Evolutionary conservation across 2,797 vertebrate genomes (phyloP).

Genomic region (Spatula clypeata): DNA sequence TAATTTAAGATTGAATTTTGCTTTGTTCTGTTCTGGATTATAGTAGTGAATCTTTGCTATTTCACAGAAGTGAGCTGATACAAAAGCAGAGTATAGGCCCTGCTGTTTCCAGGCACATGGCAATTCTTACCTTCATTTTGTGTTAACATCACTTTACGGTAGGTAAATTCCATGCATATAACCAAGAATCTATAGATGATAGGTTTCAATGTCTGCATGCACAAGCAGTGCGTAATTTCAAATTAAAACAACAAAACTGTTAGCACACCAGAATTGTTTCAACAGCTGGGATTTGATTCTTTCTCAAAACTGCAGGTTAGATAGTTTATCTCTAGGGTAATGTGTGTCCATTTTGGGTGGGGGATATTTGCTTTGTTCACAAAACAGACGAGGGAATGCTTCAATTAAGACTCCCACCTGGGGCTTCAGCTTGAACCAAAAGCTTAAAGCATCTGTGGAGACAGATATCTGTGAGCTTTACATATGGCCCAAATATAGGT

Average conservation of each 20-base stretch:
- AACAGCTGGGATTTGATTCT: not conserved
- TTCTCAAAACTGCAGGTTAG: not conserved
- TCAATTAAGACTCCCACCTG: not conserved
- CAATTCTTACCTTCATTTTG: not conserved
- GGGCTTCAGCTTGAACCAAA: not conserved
- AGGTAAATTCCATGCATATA: not conserved
- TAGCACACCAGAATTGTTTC: not conserved
- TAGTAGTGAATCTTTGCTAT: not conserved
- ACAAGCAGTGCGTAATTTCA: not conserved
- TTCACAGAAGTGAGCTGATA: not conserved
- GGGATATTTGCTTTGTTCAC: not conserved
- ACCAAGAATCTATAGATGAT: not conserved
- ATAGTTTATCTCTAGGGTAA: not conserved
- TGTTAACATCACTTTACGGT: not conserved
- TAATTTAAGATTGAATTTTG: not conserved
- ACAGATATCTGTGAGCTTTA: not conserved
- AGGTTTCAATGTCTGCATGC: not conserved
- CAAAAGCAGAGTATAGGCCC: not conserved
- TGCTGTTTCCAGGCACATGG: not conserved
- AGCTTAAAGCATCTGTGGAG: not conserved
- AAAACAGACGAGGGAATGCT: not conserved
- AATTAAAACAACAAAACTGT: not conserved
- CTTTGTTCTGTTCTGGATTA: not conserved
- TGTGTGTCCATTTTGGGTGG: fast-evolving
- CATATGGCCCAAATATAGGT: not conserved